Base-by-base conservation (phyloP, 2,888 invertebrate genomes). In the Lasius platythorax region DNA sequence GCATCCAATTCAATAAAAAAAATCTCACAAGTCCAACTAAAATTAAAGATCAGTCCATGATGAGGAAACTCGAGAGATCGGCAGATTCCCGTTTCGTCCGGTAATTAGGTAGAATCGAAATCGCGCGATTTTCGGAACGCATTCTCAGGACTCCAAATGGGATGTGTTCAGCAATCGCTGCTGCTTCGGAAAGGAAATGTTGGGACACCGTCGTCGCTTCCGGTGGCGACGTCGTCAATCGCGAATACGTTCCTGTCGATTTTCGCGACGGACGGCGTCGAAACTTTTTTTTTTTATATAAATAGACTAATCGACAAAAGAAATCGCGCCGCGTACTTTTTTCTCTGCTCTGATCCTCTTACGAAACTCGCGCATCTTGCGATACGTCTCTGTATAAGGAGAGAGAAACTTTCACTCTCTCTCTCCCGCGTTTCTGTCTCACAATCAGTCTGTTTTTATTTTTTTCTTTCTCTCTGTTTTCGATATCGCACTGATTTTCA, bases 381-480 rank as follows among this genome's bases (percentile, higher is more conserved):
- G 43, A 50, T 28, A 63, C n/a, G 53, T 78, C 28, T 66, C 18
- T 58, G 18, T 33, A 46, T 61, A 70, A 79, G 74, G 87, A 87
- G 85, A 87, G 85, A 86, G 85, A 87, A 86, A 85, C 82, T 88
- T 89, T 89, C 88, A 88, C 85, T 90, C 84, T 88, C 83, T 88
- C 83, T 23, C 23, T 23, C 5, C 4, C 30, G 75, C 86, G 72
- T 73, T 50, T 18, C 73, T 66, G 67, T 79, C 40, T 79, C 37
- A 23, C 23, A 23, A 23, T 37, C 75, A 68, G 68, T 72, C 61
- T 76, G 79, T 63, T 72, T 76, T 82, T 72, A 68, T 63, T 12
- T 61, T 18, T 58, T 28, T 40, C 23, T 64, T 58, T 67, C 68
- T 33, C 43, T 75, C n/a, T 64, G 18, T 75, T 66, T 67, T 66